Conservation (phyloP, 2,888 invertebrate species). For the Cacoxenus indagator region DNA sequence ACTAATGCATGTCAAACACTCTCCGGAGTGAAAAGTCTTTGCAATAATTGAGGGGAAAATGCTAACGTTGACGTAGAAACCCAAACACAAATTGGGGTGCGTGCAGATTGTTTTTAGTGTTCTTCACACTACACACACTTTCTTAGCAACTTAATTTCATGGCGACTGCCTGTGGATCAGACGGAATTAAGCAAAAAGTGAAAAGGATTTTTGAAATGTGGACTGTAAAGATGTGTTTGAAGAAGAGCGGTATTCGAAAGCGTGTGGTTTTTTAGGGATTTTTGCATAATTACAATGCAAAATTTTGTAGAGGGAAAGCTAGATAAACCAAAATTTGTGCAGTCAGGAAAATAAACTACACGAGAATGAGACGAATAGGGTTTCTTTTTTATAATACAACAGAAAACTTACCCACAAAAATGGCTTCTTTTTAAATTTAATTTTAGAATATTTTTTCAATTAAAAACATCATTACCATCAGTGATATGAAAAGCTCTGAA, state of each 20-base stretch:
- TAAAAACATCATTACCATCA: too few species aligned
- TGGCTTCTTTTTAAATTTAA: too few species aligned
- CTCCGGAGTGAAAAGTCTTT: slow-evolving; percentile 2
- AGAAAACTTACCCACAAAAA: too few species aligned
- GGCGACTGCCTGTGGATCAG: background rate
- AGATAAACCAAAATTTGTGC: too few species aligned
- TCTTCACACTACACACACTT: background rate
- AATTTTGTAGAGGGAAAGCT: too few species aligned
- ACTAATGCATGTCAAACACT: slow-evolving; percentile 18
- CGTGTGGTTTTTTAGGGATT: background rate
- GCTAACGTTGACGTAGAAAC: background rate
- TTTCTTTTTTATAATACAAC: too few species aligned
- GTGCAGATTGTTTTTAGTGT: background rate
- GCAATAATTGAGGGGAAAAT: slow-evolving; percentile 13
- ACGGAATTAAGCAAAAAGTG: background rate
- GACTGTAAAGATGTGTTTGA: slow-evolving; percentile 22
- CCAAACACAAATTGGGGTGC: background rate
- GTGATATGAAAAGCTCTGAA: too few species aligned
- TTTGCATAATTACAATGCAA: too few species aligned
- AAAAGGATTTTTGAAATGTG: slow-evolving; percentile 8
- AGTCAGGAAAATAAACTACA: too few species aligned
- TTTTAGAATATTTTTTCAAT: too few species aligned
- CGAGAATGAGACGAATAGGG: too few species aligned
- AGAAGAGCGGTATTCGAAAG: background rate
- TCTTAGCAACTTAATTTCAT: background rate